Conservation (phyloP, 1,140 invertebrate species). For the Vanessa tameamea region DNA sequence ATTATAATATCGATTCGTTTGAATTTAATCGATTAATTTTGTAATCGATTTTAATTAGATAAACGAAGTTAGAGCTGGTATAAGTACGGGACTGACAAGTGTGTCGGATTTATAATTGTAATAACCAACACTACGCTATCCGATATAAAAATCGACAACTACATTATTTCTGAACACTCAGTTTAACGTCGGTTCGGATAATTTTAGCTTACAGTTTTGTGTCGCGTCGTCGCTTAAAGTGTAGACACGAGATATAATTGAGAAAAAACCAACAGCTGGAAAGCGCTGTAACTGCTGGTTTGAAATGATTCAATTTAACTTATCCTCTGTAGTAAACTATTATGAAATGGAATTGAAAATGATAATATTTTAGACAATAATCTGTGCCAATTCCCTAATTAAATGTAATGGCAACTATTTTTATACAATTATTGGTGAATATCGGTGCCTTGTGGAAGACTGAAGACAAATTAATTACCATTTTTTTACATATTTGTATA, state of each 20-base stretch:
- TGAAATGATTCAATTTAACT: too few relatives aligned
- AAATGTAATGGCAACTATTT: slow-evolving; percentile 51
- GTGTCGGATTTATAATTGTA: too few relatives aligned
- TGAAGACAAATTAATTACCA: slow-evolving; percentile 46
- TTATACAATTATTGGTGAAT: slow-evolving; percentile 42
- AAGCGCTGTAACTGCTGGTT: too few relatives aligned
- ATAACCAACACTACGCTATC: too few relatives aligned
- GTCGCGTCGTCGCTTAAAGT: too few relatives aligned
- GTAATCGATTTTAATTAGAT: slow-evolving; percentile 8
- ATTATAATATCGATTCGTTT: slow-evolving; percentile 1
- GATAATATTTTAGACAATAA: slow-evolving; percentile 38
- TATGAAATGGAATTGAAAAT: slow-evolving; percentile 26
- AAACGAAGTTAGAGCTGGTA: neutral
- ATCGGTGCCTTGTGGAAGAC: slow-evolving; percentile 71
- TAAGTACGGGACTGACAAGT: too few relatives aligned
- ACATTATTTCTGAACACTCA: too few relatives aligned
- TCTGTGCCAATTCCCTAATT: slow-evolving; percentile 53
- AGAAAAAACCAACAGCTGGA: too few relatives aligned
- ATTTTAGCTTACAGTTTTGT: too few relatives aligned
- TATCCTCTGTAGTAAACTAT: slow-evolving; percentile 10
- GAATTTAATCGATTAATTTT: slow-evolving; percentile 4
- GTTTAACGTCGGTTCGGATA: too few relatives aligned
- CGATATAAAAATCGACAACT: too few relatives aligned
- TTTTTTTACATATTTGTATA: slow-evolving; percentile 23
- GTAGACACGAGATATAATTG: too few relatives aligned